Conservation (phyloP, 2,113 vertebrate genomes). For the Grus americana region DNA sequence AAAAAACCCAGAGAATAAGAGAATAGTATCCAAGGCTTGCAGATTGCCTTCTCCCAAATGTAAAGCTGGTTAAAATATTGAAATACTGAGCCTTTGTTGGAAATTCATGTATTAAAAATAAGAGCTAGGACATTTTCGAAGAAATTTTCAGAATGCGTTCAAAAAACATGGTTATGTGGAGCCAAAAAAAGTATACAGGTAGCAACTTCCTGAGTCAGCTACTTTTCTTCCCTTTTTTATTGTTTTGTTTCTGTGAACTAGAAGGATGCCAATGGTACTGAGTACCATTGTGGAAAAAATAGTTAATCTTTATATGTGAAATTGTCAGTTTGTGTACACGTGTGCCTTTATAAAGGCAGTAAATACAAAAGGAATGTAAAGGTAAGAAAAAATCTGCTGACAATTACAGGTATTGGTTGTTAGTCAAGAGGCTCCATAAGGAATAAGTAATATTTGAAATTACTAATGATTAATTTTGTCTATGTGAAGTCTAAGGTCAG, state of each 20-base stretch:
- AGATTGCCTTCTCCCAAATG: not conserved
- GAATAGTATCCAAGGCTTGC: not conserved
- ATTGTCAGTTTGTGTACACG: not conserved
- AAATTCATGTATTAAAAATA: not conserved
- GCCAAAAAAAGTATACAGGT: not conserved
- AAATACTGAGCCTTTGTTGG: not conserved
- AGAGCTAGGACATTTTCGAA: not conserved
- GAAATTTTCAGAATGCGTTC: not conserved
- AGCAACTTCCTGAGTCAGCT: not conserved
- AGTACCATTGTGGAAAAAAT: not conserved
- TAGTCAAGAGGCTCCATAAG: not conserved
- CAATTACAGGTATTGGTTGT: not conserved
- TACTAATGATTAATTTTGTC: not conserved
- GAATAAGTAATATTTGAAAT: not conserved
- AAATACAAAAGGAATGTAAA: not conserved
- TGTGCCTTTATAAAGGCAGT: not conserved
- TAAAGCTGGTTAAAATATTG: not conserved
- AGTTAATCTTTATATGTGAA: not conserved
- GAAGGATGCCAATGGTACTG: not conserved
- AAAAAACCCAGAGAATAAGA: accelerated
- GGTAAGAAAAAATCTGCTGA: not conserved
- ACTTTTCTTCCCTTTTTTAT: not conserved
- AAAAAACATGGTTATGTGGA: not conserved
- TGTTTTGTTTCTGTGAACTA: not conserved
- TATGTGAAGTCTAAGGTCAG: not conserved